These are phyloP conservation scores for Leptatherina wallacei DNA, from an alignment of 2,797 vertebrate species.

Conservation along the genomic window DNA sequence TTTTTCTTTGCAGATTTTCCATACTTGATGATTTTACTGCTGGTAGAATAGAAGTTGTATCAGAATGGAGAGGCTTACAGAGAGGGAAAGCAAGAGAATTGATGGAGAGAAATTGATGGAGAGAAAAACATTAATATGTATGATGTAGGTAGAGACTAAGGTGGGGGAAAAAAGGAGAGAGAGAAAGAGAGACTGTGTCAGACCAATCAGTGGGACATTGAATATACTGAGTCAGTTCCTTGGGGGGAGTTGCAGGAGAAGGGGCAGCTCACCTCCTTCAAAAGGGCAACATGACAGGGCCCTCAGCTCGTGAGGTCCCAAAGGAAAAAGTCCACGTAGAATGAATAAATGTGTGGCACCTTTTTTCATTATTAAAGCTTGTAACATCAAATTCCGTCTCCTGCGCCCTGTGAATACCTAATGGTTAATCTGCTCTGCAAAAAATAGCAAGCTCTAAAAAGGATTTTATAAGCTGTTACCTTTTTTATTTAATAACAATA, in stretches of 20 bases:
- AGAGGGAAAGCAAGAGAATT: background rate
- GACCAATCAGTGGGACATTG: conserved; percentile 29
- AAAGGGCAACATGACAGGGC: conserved; percentile 39
- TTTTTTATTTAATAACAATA: background rate
- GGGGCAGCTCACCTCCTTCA: conserved; percentile 39
- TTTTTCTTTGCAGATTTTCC: too few relatives aligned
- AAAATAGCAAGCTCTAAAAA: conserved; percentile 3
- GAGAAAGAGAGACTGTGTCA: conserved; percentile 2
- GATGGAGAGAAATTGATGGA: background rate
- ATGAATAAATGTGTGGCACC: conserved; percentile 51
- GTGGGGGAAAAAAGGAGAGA: background rate
- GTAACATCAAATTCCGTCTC: conserved; percentile 46
- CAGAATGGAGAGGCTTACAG: background rate
- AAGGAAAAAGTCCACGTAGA: conserved; percentile 35
- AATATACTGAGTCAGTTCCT: conserved; percentile 61
- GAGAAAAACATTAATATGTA: background rate
- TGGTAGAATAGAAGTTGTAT: background rate
- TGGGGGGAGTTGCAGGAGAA: conserved; percentile 11
- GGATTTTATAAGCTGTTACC: conserved; percentile 5
- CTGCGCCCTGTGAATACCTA: conserved; percentile 33
- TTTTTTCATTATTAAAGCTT: conserved; percentile 64
- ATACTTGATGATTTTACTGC: too few relatives aligned
- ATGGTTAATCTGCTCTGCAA: conserved; percentile 15
- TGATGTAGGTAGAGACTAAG: background rate
- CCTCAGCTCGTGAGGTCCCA: conserved; percentile 26